Evolutionary conservation across 2,797 vertebrate genomes (phyloP).

Genomic region (Galaxias olidus): DNA sequence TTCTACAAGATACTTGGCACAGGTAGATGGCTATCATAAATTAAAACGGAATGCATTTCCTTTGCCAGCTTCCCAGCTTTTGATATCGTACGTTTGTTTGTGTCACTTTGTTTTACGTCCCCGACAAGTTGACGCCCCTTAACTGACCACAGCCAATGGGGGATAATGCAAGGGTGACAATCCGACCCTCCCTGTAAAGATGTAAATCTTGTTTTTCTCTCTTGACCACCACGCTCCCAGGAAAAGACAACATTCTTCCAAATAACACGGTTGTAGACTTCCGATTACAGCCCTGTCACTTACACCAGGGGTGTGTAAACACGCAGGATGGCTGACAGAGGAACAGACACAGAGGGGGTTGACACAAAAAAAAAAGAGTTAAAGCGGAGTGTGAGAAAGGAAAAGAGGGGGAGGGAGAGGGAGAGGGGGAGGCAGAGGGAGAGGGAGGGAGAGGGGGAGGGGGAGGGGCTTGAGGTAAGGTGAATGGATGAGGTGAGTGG

Average conservation of each 20-base stretch:
- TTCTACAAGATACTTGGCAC: too few relatives aligned
- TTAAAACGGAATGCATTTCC: conserved; percentile 26
- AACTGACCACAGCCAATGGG: conserved; percentile 65
- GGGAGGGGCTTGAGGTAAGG: not conserved
- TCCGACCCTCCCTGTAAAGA: conserved; percentile 57
- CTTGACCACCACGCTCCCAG: conserved; percentile 67
- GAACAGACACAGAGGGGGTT: conserved; percentile 15
- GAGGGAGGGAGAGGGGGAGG: conserved; percentile 3
- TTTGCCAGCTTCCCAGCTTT: conserved; percentile 10
- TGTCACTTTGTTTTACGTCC: conserved; percentile 37
- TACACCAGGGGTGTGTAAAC: conserved; percentile 61
- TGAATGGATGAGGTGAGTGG: not conserved
- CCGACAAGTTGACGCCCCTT: conserved; percentile 57
- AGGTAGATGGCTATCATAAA: not conserved
- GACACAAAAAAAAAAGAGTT: conserved; percentile 33
- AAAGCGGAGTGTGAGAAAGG: conserved; percentile 10
- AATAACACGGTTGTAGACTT: conserved; percentile 78
- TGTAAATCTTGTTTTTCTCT: conserved; percentile 75
- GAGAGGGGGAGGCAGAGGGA: conserved; percentile 24
- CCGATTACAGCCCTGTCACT: conserved; percentile 78
- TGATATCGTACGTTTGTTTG: not conserved
- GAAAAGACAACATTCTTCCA: conserved; percentile 74
- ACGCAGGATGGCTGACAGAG: conserved; percentile 46
- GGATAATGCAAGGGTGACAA: conserved; percentile 68
- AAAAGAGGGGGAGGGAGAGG: conserved; percentile 10